Evolutionary conservation across 2,888 invertebrate species (phyloP), one percentile per base, ranked within the genome.

Genomic region (Drymonia ruficornis): DNA sequence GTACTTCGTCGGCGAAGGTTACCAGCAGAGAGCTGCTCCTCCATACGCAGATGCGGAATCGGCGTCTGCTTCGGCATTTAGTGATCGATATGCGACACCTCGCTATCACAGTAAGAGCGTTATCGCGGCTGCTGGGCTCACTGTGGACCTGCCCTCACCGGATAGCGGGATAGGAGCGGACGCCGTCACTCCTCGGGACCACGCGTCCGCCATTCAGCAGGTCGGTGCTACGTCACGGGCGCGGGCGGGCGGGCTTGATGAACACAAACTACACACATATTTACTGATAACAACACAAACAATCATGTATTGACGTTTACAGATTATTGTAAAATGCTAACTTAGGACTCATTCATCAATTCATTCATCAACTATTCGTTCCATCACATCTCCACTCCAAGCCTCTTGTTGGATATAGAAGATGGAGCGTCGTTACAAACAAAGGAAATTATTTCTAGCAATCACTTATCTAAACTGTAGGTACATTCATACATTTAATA

Each of bases 91-190:
- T 78, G 94, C 94, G 46, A 93, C 95, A 38, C 95, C 95, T 75
- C 94, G 95, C 66, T 96, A 96, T 87, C 96, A 96, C 79, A 94
- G 95, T 81, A 94, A 96, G 91, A 94, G 95, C 79, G 94, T 95
- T 81, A 94, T 97, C 80, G 95, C 95, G 50, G 95, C 95, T 56
- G 96, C 96, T 65, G 97, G 97, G 44, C 95, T 98, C 71, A 97
- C 98, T 50, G 98, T 98, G 81, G 98, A 98, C 92, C 95, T 99
- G 82, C 98, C 98, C 29, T 98, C 98, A 74, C 98, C 98, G 29
- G 99, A 99, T 93, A 97, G 97, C 82, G 99, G 99, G 65, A 98
- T 99, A 81, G 98, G 98, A 65, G 97, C 98, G 40, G 97, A 98
- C 82, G 97, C 98, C 72, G 97, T 98, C 84, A 98, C 98, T 59